Evolutionary conservation across 2,113 vertebrate species (phyloP).

Genomic region (Cygnus buccinator): DNA sequence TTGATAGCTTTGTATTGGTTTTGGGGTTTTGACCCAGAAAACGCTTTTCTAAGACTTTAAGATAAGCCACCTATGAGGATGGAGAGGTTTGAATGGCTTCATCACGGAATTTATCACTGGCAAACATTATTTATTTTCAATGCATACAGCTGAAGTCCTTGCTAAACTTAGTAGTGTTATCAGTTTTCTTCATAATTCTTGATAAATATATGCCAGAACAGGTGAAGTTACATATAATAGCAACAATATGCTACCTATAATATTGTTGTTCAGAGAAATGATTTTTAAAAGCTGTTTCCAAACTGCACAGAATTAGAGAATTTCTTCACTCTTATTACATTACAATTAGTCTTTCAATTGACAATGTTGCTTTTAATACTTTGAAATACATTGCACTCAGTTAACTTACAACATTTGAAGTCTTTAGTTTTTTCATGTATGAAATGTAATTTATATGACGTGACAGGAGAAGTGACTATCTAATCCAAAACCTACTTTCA

Average conservation of each 20-base stretch:
- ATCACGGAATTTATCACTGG: not conserved
- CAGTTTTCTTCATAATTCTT: not conserved
- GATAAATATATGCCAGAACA: not conserved
- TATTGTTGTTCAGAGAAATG: not conserved
- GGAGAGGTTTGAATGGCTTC: not conserved
- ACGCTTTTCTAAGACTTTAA: not conserved
- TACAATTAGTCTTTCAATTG: not conserved
- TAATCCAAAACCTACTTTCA: not conserved
- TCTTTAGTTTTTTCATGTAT: not conserved
- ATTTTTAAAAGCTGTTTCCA: not conserved
- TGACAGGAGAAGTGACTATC: not conserved
- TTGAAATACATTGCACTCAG: not conserved
- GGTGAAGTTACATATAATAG: not conserved
- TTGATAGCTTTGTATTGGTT: not conserved
- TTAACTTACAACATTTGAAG: not conserved
- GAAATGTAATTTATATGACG: not conserved
- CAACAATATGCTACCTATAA: not conserved
- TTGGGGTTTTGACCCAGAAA: not conserved
- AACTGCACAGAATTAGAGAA: not conserved
- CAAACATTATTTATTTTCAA: not conserved
- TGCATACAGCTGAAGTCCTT: not conserved
- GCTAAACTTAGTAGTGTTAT: not conserved
- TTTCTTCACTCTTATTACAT: not conserved
- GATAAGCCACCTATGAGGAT: not conserved
- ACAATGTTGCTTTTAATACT: not conserved